Evolutionary conservation across 2,797 vertebrate genomes (phyloP), one percentile per base, ranked within the genome.

Genomic region (Thunnus albacares): DNA sequence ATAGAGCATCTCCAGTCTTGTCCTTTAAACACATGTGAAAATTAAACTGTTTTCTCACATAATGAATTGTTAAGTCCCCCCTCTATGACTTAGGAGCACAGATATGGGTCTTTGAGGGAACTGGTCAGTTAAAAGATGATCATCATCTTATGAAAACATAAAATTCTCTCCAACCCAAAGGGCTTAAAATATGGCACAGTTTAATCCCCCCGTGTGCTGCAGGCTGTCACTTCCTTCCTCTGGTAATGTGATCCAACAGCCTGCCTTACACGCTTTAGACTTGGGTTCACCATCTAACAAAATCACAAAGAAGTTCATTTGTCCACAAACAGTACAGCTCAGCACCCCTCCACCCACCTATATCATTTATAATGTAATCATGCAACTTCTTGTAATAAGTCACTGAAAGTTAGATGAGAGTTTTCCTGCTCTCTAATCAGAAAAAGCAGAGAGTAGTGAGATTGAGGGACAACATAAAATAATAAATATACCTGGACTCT

Each of bases 401-500:
- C 47, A 65, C 8, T 80, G 22, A 79, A 75, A 76, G 45, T 74
- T 43, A 84, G 74, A n/a, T 76, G 51, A 82, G 72, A 59, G 14
- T 30, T 68, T 33, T 78, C 59, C 49, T 70, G 62, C 49, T 72
- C 56, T 81, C 26, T 57, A 61, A 81, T 60, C 38, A 86, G 80
- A 15, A 64, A 82, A 83, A 69, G 69, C 33, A 52, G 70, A 77
- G 55, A 66, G 60, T 38, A 82, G 72, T 7, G 13, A 88, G 78
- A 80, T 66, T 81, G 28, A 81, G 71, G 74, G 61, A 74, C 9
- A 88, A 88, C 89, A 89, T 12, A 75, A 85, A 88, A 82, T 17
- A 71, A 80, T 38, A 79, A 77, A 82, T 87, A 94, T 93, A 96
- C 96, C 94, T 97, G 94, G 93, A 93, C 90, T 93, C 85, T 93